A percentile compares a stretch with the other conserved stretches of the same genome.
These are phyloP conservation scores for Rallus limicola DNA, from an alignment of 2,113 vertebrate genomes.

Conservation along the genomic window DNA sequence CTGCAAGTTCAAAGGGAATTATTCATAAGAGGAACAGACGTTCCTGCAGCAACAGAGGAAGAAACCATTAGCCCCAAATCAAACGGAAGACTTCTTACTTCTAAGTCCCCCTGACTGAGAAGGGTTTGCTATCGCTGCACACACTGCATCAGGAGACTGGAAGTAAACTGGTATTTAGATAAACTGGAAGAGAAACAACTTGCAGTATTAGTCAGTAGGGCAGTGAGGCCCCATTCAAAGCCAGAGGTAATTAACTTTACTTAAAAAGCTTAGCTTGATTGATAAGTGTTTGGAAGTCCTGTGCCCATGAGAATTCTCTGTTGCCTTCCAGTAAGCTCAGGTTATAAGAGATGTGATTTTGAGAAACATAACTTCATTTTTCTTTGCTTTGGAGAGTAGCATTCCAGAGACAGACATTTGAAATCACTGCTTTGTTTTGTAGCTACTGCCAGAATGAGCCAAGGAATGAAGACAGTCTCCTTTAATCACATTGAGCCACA, in stretches of 20 bases:
- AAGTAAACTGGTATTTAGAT: background rate
- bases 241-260: background rate
- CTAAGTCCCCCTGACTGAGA: background rate
- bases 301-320: background rate
- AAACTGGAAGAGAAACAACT: background rate
- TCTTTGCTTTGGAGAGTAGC: background rate
- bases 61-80: background rate
- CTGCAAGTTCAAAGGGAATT: background rate
- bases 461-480: background rate
- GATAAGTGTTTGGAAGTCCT: background rate
- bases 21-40: background rate
- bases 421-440: background rate
- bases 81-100: background rate
- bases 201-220: background rate
- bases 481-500: background rate
- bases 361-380: background rate
- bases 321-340: background rate
- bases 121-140: background rate
- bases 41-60: background rate
- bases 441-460: background rate
- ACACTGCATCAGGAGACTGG: accelerated
- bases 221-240: background rate
- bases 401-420: background rate
- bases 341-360: background rate
- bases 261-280: background rate